Evolutionary conservation across 1,140 invertebrate genomes (phyloP), one percentile per base, ranked within the genome.

Genomic region (Plodia interpunctella): DNA sequence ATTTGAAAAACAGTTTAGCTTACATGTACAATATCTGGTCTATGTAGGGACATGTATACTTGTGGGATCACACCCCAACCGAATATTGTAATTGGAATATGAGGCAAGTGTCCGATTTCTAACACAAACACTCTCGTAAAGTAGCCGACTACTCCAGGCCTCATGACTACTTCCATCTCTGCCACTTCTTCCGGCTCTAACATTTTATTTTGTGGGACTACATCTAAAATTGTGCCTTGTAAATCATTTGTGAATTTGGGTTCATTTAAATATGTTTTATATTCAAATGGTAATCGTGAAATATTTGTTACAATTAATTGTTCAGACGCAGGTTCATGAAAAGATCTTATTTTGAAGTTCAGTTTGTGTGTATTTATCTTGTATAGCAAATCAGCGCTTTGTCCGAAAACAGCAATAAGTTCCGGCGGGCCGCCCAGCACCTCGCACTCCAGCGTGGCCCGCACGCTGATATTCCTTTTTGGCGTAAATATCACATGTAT

Each of bases 51-150:
- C 54, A 89, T 63, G 60, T 84, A 87, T 5, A 89, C 65, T 75
- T 89, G 87, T 17, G 84, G 83, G 60, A 87, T 80, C 6, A 82
- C 84, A 5, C 87, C 87, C 87, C 87, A 87, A 11, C 87, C 87
- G 64, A 75, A 80, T 28, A 88, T 73, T 66, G 87, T 78, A 55
- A 89, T 83, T 13, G 80, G 72, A 53, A 88, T 73, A 35, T 76
- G 66, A 18, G 84, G 87, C 15, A 87, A 63, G 60, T 85, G 78
- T 2, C 83, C 84, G 19, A 87, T 75, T 73, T 89, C 84, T 57
- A 89, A 63, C 28, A 81, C 58, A 70, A 87, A 89, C 38, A 57
- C 57, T 61, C 74, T 76, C 5, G 73, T 72, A 59, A 87, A 89
- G 62, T 83, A 82, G 13, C 87, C 87, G 28, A 78, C 62, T 18